Conservation (phyloP, 1,140 invertebrate genomes). For the Bombus turneri region DNA sequence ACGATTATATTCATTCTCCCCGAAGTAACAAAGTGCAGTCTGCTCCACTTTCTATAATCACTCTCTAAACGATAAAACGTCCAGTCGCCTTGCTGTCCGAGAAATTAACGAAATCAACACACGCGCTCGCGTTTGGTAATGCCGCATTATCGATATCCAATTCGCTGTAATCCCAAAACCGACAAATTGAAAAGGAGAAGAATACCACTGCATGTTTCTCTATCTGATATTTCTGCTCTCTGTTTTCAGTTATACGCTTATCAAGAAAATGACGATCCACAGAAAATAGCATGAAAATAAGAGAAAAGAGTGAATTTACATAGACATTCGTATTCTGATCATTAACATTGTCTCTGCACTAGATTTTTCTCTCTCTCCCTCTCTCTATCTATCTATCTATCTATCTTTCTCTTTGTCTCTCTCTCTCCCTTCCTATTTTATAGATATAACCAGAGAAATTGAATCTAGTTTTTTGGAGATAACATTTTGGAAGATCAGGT, state of each 20-base stretch:
- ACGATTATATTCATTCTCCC: not conserved
- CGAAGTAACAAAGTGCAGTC: not conserved
- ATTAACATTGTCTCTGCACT: not conserved
- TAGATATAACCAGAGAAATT: too few species aligned
- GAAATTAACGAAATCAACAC: constrained; percentile 31
- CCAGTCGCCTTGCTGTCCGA: not conserved
- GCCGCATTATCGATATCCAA: constrained; percentile 10
- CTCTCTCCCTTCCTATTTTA: too few species aligned
- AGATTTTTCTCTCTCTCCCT: too few species aligned
- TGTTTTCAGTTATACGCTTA: not conserved
- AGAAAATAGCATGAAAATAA: too few species aligned
- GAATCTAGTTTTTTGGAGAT: too few species aligned
- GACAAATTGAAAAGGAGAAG: constrained; percentile 18
- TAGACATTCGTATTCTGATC: too few species aligned
- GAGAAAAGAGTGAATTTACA: too few species aligned
- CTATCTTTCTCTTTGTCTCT: not conserved
- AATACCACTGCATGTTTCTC: not conserved
- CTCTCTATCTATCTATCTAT: not conserved
- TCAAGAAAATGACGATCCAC: too few species aligned
- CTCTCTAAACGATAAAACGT: not conserved
- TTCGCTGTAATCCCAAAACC: constrained; percentile 29
- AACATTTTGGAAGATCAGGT: too few species aligned
- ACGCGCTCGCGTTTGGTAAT: not conserved
- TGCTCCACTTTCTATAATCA: not conserved
- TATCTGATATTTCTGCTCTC: too few species aligned